These are phyloP conservation scores for Octonoba sinensis DNA, from an alignment of 2,888 invertebrate genomes.

Conservation along the genomic window DNA sequence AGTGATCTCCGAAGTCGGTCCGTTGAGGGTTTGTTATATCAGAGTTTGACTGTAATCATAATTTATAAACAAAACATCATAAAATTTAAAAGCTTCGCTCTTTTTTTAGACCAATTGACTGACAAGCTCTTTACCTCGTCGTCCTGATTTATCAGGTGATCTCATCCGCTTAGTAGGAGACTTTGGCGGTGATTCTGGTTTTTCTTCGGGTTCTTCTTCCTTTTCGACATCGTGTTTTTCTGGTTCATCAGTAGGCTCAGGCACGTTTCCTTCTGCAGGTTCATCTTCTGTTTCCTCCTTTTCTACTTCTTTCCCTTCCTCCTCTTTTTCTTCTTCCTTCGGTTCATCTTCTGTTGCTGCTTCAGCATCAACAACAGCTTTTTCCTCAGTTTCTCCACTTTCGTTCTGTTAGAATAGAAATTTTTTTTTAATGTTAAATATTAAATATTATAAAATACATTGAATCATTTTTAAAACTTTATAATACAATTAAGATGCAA, in stretches of 20 bases:
- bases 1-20: too few species aligned
- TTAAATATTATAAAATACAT: too few species aligned
- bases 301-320: constrained; percentile 1
- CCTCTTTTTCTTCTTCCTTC: constrained; percentile 2
- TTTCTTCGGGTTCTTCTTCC: constrained; percentile 27
- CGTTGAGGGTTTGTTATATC: too few species aligned
- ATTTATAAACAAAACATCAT: too few species aligned
- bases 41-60: too few species aligned
- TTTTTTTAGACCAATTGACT: too few species aligned
- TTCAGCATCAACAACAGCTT: not conserved
- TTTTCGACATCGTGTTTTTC: constrained; percentile 12
- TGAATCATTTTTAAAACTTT: too few species aligned
- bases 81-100: too few species aligned
- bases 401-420: not conserved
- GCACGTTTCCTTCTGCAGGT: not conserved
- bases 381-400: constrained; percentile 7
- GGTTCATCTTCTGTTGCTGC: not conserved
- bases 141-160: constrained; percentile 53
- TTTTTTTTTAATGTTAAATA: too few species aligned
- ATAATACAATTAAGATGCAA: too few species aligned
- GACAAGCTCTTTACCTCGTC: constrained; percentile 28
- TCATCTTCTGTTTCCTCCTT: not conserved
- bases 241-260: not conserved
- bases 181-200: constrained; percentile 36
- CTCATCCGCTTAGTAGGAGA: constrained; percentile 45